phyloP scores from a whole-genome alignment of 2,797 vertebrate species.

The Vespertilio murinus region DNA sequence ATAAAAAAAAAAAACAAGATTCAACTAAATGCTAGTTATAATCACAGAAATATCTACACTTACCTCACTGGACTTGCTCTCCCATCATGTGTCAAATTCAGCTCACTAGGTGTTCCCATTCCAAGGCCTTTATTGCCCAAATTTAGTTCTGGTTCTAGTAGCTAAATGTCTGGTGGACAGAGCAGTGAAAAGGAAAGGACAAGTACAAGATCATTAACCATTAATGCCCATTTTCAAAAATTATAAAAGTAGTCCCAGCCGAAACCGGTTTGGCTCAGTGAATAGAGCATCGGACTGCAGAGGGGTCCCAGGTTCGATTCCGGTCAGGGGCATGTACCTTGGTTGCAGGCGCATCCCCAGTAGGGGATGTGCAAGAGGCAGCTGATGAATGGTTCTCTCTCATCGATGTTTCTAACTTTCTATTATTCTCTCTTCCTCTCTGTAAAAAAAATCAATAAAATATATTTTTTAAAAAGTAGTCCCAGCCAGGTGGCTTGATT shows the following conservation, averaged over 20 bases:
- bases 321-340: too few relatives aligned
- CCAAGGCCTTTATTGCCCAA: not conserved
- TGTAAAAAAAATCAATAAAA: too few relatives aligned
- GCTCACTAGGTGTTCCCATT: not conserved
- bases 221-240: not conserved
- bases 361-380: too few relatives aligned
- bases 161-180: not conserved
- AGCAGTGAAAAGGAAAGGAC: not conserved
- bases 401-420: too few relatives aligned
- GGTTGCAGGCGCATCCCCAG: too few relatives aligned
- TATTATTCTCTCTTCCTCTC: too few relatives aligned
- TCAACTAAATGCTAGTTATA: not conserved
- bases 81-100: not conserved
- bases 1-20: slow-evolving; percentile 25
- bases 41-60: not conserved
- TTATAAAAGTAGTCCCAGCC: not conserved
- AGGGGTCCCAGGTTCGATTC: too few relatives aligned
- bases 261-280: too few relatives aligned
- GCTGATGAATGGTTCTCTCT: too few relatives aligned
- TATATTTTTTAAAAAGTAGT: too few relatives aligned
- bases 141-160: not conserved
- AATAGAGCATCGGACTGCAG: too few relatives aligned
- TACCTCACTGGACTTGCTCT: not conserved
- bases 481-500: not conserved
- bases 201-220: not conserved